These are phyloP conservation scores for Yasuhikotakia modesta DNA, from an alignment of 2,797 vertebrate genomes.

Conservation along the genomic window DNA sequence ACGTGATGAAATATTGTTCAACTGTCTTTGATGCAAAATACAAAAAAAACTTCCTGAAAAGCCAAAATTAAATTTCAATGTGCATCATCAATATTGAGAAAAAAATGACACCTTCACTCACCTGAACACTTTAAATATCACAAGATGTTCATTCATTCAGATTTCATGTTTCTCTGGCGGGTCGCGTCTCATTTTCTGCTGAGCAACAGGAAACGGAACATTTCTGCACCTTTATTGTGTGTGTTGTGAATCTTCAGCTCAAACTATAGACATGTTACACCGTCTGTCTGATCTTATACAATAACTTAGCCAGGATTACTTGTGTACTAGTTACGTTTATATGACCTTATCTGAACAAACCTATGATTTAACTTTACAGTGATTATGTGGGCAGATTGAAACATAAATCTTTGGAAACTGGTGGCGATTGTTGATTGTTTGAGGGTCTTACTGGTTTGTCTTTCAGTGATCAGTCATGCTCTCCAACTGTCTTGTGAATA, in stretches of 20 bases:
- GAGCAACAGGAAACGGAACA: conserved; percentile 61
- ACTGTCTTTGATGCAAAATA: background rate
- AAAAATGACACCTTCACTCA: background rate
- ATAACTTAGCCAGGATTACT: conserved; percentile 10
- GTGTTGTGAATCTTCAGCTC: conserved; percentile 57
- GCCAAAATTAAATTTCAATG: conserved; percentile 15
- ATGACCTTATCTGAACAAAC: background rate
- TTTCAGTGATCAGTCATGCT: conserved; percentile 51
- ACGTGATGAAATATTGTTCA: background rate
- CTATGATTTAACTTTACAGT: background rate
- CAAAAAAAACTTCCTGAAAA: background rate
- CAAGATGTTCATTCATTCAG: background rate
- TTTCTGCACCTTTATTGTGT: conserved; percentile 68
- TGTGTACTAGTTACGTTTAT: conserved; percentile 17
- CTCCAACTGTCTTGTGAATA: conserved; percentile 42
- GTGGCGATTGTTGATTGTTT: background rate
- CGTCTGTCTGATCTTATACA: conserved; percentile 14
- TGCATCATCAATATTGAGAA: background rate
- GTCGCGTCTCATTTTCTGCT: conserved; percentile 70
- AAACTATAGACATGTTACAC: conserved; percentile 60
- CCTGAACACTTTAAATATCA: background rate
- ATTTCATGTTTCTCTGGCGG: conserved; percentile 64
- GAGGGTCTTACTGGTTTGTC: background rate
- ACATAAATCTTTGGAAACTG: conserved; percentile 1
- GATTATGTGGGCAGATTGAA: background rate